Conservation (phyloP, 2,888 invertebrate species). For the Chalcosyrphus nemorum region DNA sequence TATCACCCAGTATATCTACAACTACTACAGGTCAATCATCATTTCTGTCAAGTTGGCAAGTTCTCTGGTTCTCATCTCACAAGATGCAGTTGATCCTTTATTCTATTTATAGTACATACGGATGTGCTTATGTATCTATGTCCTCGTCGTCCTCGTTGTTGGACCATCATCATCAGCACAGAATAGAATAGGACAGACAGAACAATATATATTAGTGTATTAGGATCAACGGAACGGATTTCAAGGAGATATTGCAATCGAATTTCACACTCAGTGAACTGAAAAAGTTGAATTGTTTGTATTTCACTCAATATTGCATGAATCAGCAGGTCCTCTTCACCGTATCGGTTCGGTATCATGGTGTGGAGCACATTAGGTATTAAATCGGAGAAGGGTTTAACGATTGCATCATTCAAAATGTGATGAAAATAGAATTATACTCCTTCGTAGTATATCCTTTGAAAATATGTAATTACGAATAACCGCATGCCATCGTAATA, state of each 20-base stretch:
- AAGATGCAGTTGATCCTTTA: conserved; percentile 43
- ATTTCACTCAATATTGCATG: conserved; percentile 71
- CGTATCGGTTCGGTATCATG: conserved; percentile 53
- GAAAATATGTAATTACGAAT: conserved; percentile 23
- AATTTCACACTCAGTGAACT: conserved; percentile 70
- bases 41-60: conserved; percentile 52
- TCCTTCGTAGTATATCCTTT: neutral
- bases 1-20: neutral
- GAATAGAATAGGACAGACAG: neutral
- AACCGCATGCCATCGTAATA: conserved; percentile 25
- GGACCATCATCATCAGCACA: conserved; percentile 29
- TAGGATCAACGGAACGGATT: conserved; percentile 57
- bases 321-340: conserved; percentile 63
- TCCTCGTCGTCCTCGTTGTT: neutral
- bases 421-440: neutral
- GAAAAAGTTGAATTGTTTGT: conserved; percentile 71
- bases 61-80: conserved; percentile 23
- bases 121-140: too few relatives aligned
- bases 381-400: neutral
- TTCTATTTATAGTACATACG: neutral
- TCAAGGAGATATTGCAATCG: conserved; percentile 64
- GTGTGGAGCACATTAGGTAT: conserved; percentile 36
- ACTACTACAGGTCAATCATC: too few relatives aligned
- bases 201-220: conserved; percentile 39
- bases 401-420: neutral